Evolutionary conservation across 2,888 invertebrate species (phyloP), one percentile per base, ranked within the genome.

Genomic region (Gerris lacustris): DNA sequence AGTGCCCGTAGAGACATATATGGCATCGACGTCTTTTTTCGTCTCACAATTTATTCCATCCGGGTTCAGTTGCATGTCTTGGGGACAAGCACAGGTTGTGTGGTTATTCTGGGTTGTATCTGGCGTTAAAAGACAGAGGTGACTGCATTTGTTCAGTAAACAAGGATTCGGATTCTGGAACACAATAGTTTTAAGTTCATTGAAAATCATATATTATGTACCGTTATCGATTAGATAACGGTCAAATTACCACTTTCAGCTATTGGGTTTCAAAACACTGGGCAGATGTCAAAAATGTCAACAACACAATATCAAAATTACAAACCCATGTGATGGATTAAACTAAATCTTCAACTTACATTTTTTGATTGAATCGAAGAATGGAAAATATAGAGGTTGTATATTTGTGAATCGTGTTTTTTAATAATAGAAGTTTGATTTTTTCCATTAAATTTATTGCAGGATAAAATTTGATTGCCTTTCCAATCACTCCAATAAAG

Each of bases 401-500:
- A 82, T 66, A 86, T 83, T 76, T 78, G 79, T 17, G 82, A 80
- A 75, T 81, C 80, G 43, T 81, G 80, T 74, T 86, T 84, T 66
- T 83, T 83, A 0, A 85, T 78, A 2, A 88, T 69, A 0, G 85
- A 83, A 17, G 82, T 80, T 74, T 84, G 85, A 73, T 87, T 79
- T 76, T 87, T 87, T 0, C 90, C 90, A 1, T 86, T 86, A 76
- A 91, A 86, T 79, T 96, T 96, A 78, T 93, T 85, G 69, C 89
- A 88, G 0, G 86, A 86, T 76, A 90, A 87, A 9, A 95, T 85
- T 45, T 88, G 87, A 77, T 86, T 87, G 0, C 88, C 87, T 0
- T 84, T 82, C 91, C 91, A 92, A 79, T 97, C 72, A 66, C 92
- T 92, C 94, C 94, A 97, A 81, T 88, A 97, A 0, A 97, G 79